Evolutionary conservation across 2,888 invertebrate genomes (phyloP), one percentile per base, ranked within the genome.

Genomic region (Rhimphoctona megacephalus): DNA sequence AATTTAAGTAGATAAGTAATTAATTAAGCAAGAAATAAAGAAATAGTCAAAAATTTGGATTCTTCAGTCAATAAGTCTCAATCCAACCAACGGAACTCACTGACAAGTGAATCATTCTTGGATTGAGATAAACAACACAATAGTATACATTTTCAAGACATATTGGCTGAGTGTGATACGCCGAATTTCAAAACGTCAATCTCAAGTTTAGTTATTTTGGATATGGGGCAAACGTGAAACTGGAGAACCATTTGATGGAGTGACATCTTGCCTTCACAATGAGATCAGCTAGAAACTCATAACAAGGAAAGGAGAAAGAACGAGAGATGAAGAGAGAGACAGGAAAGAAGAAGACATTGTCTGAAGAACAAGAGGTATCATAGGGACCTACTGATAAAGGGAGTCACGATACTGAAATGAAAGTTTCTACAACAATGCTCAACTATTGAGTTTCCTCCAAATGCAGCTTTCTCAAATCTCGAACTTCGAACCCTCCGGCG

Each of bases 211-310:
- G 79, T 54, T 57, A 39, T 73, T 79, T 73, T 54, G 83, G 52
- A 43, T 19, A 25, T 22, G 14, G 19, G 19, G 61, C 33, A 64
- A 4, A 81, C 49, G 54, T 25, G 49, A 52, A 73, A 46, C 49
- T 30, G 30, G n/a, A 19, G 49, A 17, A 46, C 17, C 67, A 54
- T 76, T 76, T 43, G 52, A 43, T 52, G 43, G 36, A 83, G 82
- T 78, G 78, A 66, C 81, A 66, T 64, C 30, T 78, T 69, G 81
- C 73, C 49, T 78, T 73, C 67, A 39, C 72, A 81, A 43, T 64
- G 77, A 79, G 85, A 70, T 76, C 66, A 54, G 22, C 74, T 36
- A 2, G 81, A 85, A 85, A 85, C 66, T 81, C 78, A 25, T 67
- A 74, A 54, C 57, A 33, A 39, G 46, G 52, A n/a, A 61, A 49